Percentiles rank a stretch among this genome's conserved stretches.
phyloP scores from a whole-genome alignment of 2,797 vertebrate species.

The Pristis pectinata region DNA sequence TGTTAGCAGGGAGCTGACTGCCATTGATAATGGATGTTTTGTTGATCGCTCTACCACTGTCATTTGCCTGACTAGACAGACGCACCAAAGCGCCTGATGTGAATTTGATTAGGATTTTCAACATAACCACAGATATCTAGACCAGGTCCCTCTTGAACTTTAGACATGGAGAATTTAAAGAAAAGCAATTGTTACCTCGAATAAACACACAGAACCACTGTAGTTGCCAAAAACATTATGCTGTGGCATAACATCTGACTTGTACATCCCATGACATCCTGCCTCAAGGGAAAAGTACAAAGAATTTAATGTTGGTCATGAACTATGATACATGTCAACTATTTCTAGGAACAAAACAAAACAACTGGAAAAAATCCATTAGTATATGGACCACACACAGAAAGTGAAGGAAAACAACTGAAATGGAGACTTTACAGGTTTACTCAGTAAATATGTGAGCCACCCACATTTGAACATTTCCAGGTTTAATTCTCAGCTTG shows the following conservation, averaged over 20 bases:
- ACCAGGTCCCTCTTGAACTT: background rate
- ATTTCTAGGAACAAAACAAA: conserved; percentile 15
- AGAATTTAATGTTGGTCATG: background rate
- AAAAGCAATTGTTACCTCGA: background rate
- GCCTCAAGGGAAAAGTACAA: background rate
- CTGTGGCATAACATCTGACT: background rate
- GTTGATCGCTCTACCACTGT: too few species aligned
- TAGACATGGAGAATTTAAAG: background rate
- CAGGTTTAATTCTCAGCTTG: background rate
- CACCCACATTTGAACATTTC: background rate
- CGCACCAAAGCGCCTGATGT: too few species aligned
- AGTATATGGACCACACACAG: background rate
- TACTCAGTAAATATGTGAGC: background rate
- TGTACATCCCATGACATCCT: background rate
- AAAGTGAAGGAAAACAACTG: background rate
- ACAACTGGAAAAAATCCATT: conserved; percentile 10
- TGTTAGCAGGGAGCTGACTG: too few species aligned
- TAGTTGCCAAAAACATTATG: background rate
- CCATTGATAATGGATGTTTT: too few species aligned
- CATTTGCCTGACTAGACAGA: too few species aligned
- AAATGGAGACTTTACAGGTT: background rate
- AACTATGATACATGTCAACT: background rate
- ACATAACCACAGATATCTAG: background rate
- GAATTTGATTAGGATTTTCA: background rate
- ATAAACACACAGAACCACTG: background rate